A percentile compares a stretch with the other conserved stretches of the same genome.
Evolutionary conservation across 2,113 vertebrate genomes (phyloP).

Genomic region (Acrocephalus arundinaceus): DNA sequence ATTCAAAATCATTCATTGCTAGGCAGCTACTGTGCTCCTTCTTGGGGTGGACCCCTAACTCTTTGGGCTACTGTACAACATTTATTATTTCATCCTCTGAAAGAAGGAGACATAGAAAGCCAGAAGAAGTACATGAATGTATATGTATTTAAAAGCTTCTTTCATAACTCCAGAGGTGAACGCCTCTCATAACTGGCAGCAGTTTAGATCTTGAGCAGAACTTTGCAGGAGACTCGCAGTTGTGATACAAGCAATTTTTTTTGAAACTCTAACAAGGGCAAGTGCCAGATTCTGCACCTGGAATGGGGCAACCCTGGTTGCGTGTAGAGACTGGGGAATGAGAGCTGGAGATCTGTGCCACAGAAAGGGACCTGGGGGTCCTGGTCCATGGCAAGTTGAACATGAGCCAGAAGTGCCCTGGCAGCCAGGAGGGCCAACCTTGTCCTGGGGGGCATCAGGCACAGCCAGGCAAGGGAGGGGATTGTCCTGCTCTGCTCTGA

Average conservation of each 20-base stretch:
- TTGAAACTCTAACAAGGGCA: neutral
- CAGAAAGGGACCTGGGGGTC: accelerated
- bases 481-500: neutral
- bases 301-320: neutral
- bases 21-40: neutral
- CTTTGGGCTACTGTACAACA: neutral
- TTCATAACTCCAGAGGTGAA: neutral
- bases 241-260: neutral
- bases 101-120: neutral
- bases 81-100: neutral
- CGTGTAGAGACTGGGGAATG: neutral
- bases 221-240: neutral
- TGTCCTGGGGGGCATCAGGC: neutral
- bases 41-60: neutral
- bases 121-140: neutral
- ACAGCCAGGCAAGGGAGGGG: neutral
- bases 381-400: neutral
- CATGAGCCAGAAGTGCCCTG: neutral
- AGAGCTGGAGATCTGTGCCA: neutral
- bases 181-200: neutral
- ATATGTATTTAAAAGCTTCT: neutral
- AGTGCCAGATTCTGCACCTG: neutral
- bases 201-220: neutral
- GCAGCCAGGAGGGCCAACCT: neutral
- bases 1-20: neutral